phyloP scores from a whole-genome alignment of 2,888 invertebrate genomes.

The Geophilus truncorum region DNA sequence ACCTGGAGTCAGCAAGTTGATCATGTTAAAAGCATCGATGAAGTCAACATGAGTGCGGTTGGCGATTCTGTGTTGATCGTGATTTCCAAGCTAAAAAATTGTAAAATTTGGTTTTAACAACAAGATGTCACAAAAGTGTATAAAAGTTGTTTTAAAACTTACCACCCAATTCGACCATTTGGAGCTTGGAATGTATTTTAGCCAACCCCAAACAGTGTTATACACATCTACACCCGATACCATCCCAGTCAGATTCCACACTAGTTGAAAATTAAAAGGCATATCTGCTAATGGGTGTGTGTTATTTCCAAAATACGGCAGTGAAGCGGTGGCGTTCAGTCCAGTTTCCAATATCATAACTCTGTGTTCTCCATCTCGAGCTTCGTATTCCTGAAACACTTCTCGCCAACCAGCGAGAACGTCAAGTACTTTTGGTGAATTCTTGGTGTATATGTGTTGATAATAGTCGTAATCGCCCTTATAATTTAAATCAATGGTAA shows the following conservation, averaged over 20 bases:
- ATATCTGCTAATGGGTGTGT: slow-evolving; percentile 61
- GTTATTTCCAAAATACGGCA: slow-evolving; percentile 62
- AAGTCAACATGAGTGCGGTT: slow-evolving; percentile 55
- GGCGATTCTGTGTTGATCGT: slow-evolving; percentile 45
- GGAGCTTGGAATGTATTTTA: slow-evolving; percentile 57
- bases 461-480: slow-evolving; percentile 31
- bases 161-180: slow-evolving; percentile 70
- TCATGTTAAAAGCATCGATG: slow-evolving; percentile 70
- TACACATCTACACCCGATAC: slow-evolving; percentile 52
- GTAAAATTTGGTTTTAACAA: too few relatives aligned
- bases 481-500: background rate
- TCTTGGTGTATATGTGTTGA: slow-evolving; percentile 37
- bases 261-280: slow-evolving; percentile 72
- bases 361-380: slow-evolving; percentile 51
- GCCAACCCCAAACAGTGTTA: slow-evolving; percentile 62
- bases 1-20: slow-evolving; percentile 74
- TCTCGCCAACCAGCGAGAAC: slow-evolving; percentile 61
- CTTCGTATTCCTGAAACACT: slow-evolving; percentile 57
- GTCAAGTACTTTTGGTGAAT: slow-evolving; percentile 52
- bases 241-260: slow-evolving; percentile 48
- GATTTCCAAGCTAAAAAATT: slow-evolving; percentile 34
- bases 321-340: slow-evolving; percentile 55
- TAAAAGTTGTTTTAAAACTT: slow-evolving; percentile 47
- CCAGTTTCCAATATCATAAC: background rate
- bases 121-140: too few relatives aligned